A percentile compares a stretch with the other conserved stretches of the same genome.
These are phyloP conservation scores for Xestobium rufovillosum DNA, from an alignment of 2,888 invertebrate genomes.

Conservation along the genomic window DNA sequence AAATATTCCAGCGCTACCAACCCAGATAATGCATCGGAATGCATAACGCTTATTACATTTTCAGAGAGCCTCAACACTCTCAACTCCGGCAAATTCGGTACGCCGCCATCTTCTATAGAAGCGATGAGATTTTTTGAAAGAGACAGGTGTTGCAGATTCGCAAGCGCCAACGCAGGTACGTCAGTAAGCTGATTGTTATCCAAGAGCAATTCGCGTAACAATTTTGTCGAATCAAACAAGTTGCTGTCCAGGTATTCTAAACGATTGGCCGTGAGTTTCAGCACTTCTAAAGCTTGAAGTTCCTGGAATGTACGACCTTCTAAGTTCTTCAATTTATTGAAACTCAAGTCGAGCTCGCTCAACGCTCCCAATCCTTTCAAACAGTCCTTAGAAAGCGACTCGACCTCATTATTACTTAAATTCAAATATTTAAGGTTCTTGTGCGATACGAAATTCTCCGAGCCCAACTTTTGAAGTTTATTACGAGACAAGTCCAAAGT, in stretches of 20 bases:
- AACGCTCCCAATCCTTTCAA: constrained; percentile 66
- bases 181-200: constrained; percentile 74
- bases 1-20: constrained; percentile 64
- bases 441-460: constrained; percentile 74
- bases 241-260: constrained; percentile 65
- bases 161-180: constrained; percentile 62
- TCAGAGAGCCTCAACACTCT: constrained; percentile 62
- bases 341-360: constrained; percentile 62
- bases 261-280: constrained; percentile 70
- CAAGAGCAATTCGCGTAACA: constrained; percentile 65
- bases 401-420: constrained; percentile 68
- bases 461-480: constrained; percentile 70
- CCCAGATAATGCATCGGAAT: constrained; percentile 66
- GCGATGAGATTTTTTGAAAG: constrained; percentile 74
- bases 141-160: constrained; percentile 63
- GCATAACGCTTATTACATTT: constrained; percentile 68
- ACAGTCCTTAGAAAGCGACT: constrained; percentile 64
- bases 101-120: constrained; percentile 61
- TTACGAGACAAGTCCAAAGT: constrained; percentile 78
- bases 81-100: constrained; percentile 65
- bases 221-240: constrained; percentile 60
- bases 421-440: constrained; percentile 66
- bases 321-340: constrained; percentile 69
- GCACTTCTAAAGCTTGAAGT: constrained; percentile 61
- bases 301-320: constrained; percentile 71